Evolutionary conservation across 1,140 invertebrate species (phyloP), one percentile per base, ranked within the genome.

Genomic region (Drosophila nigrodunni): DNA sequence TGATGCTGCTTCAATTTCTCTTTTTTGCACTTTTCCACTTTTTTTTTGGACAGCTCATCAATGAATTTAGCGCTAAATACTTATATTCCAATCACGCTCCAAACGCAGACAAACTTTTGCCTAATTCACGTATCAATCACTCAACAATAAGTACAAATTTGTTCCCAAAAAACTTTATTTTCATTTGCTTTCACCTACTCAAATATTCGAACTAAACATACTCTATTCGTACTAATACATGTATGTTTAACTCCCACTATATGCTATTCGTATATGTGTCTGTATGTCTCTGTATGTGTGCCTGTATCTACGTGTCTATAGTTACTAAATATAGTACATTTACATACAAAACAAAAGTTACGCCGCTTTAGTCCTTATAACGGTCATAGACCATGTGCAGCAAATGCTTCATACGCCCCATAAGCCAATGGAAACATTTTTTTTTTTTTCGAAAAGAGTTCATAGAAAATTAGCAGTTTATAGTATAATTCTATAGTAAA

Each of bases 111-210:
- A 50, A 70, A 74, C 59, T 70, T 74, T 70, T 50, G 58, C 66
- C 66, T 74, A 74, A 74, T 74, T 74, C 72, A 74, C 72, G 72
- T 74, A 74, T 70, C 66, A 74, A 73, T 73, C 69, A 65, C 49
- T 43, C 57, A 58, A 71, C 60, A 75, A 71, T 71, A 65, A 75
- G 59, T 75, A 65, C 52, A 75, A 59, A 75, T 64, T 74, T 65
- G 65, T 54, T 37, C 39, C 52, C 50, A 59, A 57, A 41, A 30
- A 83, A 72, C 61, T 69, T 70, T 66, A 77, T 77, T 60, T 64
- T 47, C 66, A 67, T 80, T 74, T 66, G 57, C 62, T 70, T 55
- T 77, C 68, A 83, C 77, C 85, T 80, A 83, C 64, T 68, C 60
- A 60, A 30, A 77, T 73, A 39, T 21, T 52, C 18, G 37, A 37